Evolutionary conservation across 2,888 invertebrate species (phyloP).

Genomic region (Acronicta alni): DNA sequence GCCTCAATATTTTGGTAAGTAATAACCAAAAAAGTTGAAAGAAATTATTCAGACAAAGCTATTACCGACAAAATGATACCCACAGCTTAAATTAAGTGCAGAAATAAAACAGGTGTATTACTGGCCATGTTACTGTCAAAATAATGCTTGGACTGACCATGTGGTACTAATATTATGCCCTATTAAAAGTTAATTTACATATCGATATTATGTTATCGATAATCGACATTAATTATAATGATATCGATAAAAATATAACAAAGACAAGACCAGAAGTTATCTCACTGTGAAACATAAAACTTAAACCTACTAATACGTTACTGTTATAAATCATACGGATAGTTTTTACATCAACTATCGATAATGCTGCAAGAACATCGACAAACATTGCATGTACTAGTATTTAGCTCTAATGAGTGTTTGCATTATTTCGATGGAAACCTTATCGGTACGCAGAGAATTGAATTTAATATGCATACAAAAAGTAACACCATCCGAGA

Average conservation of each 20-base stretch:
- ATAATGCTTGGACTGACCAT: conserved; percentile 52
- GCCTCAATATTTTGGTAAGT: neutral
- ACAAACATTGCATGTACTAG: no score
- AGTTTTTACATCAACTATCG: conserved; percentile 4
- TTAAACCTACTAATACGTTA: conserved; percentile 8
- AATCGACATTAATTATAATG: neutral
- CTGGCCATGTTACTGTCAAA: conserved; percentile 47
- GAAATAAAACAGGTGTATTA: conserved; percentile 55
- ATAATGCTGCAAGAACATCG: neutral
- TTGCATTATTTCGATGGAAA: no score
- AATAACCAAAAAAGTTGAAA: neutral
- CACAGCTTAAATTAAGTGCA: conserved; percentile 40
- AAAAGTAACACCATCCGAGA: no score
- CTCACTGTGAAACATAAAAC: conserved; percentile 62
- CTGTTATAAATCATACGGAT: neutral
- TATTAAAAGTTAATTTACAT: conserved; percentile 13
- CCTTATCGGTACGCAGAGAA: no score
- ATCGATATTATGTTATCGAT: neutral
- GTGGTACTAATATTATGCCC: conserved; percentile 27
- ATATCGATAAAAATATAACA: conserved; percentile 14
- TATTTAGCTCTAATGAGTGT: no score
- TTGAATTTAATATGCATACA: no score
- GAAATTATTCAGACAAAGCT: neutral
- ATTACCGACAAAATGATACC: neutral
- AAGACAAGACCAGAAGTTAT: conserved; percentile 56